phyloP scores from a whole-genome alignment of 1,140 invertebrate genomes.

The Diprion similis region DNA sequence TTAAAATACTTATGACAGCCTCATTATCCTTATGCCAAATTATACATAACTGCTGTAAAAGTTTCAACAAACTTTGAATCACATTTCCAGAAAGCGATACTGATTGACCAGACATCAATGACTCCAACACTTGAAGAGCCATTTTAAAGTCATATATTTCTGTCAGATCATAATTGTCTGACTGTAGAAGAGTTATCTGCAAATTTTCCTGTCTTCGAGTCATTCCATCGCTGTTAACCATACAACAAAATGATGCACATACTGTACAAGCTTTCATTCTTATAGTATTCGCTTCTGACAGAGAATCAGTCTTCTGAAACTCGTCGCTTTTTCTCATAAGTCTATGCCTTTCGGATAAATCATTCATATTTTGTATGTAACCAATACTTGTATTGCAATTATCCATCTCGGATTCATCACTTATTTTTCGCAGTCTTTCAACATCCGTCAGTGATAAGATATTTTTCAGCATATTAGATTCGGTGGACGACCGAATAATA shows the following conservation, averaged over 20 bases:
- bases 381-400: background rate
- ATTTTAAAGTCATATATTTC: slow-evolving; percentile 31
- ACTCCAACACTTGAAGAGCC: slow-evolving; percentile 36
- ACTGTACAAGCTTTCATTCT: slow-evolving; percentile 31
- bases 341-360: background rate
- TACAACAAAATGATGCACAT: slow-evolving; percentile 34
- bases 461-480: slow-evolving; percentile 32
- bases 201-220: slow-evolving; percentile 35
- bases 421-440: background rate
- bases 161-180: slow-evolving; percentile 37
- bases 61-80: slow-evolving; percentile 21
- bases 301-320: slow-evolving; percentile 17
- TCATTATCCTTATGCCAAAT: slow-evolving; percentile 33
- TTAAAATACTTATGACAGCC: slow-evolving; percentile 30
- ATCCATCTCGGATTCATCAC: background rate
- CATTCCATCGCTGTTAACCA: slow-evolving; percentile 25
- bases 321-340: background rate
- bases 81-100: slow-evolving; percentile 29
- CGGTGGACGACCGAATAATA: slow-evolving; percentile 35
- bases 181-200: slow-evolving; percentile 34
- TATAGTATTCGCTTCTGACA: slow-evolving; percentile 22
- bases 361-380: background rate
- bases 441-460: slow-evolving; percentile 28
- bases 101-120: slow-evolving; percentile 23
- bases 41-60: slow-evolving; percentile 33